A percentile compares a stretch with the other conserved stretches of the same genome.
phyloP scores from a whole-genome alignment of 1,140 invertebrate genomes.

The Mizuhopecten yessoensis region DNA sequence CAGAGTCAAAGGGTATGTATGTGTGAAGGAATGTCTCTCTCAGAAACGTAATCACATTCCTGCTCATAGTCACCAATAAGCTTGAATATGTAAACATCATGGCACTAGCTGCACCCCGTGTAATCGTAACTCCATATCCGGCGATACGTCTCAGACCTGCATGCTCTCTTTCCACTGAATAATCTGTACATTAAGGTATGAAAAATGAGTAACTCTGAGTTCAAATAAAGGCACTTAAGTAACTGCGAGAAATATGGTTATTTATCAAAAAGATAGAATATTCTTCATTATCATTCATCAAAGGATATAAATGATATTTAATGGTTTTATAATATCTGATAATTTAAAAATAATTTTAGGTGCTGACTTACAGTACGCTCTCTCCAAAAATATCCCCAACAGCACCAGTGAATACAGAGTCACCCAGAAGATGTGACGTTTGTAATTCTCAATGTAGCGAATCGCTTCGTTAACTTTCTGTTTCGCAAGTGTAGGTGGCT shows the following conservation, averaged over 20 bases:
- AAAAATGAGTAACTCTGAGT: no score
- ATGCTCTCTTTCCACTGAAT: conserved; percentile 89
- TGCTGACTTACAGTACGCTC: conserved; percentile 97
- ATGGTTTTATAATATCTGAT: no score
- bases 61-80: conserved; percentile 97
- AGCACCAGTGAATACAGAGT: conserved; percentile 98
- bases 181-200: no score
- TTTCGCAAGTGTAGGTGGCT: conserved; percentile 43
- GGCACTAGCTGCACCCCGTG: conserved; percentile 97
- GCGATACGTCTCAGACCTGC: conserved; percentile 98
- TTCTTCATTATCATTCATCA: no score
- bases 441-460: conserved; percentile 91
- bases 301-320: no score
- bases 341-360: no score
- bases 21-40: conserved; percentile 99
- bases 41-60: conserved; percentile 97
- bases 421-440: conserved; percentile 98
- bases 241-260: no score
- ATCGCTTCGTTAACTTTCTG: conserved; percentile 88
- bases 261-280: no score
- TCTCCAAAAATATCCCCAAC: conserved; percentile 96
- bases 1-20: conserved; percentile 98
- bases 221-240: no score
- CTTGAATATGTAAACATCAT: conserved; percentile 98
- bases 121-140: conserved; percentile 98